Percentiles rank a stretch among this genome's conserved stretches.
Evolutionary conservation across 2,797 vertebrate species (phyloP).

Genomic region (Liasis olivaceus): DNA sequence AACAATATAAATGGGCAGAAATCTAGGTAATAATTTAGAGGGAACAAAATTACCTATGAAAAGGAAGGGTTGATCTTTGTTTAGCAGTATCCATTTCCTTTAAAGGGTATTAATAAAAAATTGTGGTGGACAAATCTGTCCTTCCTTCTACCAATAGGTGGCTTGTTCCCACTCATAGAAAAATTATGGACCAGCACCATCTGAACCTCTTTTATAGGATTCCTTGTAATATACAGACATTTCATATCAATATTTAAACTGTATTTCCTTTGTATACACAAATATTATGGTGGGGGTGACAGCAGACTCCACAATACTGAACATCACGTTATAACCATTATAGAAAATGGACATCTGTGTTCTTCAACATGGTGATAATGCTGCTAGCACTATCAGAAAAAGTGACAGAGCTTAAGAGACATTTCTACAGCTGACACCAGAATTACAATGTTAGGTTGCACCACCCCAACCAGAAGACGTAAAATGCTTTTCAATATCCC

Average conservation of each 20-base stretch:
- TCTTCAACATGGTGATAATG: background rate
- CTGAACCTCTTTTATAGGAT: background rate
- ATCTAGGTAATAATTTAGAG: background rate
- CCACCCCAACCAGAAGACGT: background rate
- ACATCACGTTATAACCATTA: background rate
- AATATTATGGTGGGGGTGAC: background rate
- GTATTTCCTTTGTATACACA: background rate
- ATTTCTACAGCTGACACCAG: background rate
- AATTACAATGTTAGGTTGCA: conserved; percentile 12
- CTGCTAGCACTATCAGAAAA: background rate
- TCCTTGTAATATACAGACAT: background rate
- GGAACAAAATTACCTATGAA: background rate
- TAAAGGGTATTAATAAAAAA: background rate
- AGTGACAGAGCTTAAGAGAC: conserved; percentile 5
- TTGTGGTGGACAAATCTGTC: background rate
- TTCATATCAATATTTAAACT: background rate
- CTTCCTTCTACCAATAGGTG: background rate
- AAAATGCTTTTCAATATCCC: background rate
- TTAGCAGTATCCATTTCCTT: too few species aligned
- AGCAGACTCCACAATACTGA: background rate
- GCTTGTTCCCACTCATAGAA: too few species aligned
- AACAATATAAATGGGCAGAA: background rate
- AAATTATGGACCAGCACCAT: background rate
- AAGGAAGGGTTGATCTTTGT: background rate
- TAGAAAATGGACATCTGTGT: background rate